These are phyloP conservation scores for Xenops minutus DNA, from an alignment of 2,797 vertebrate genomes.

Conservation along the genomic window DNA sequence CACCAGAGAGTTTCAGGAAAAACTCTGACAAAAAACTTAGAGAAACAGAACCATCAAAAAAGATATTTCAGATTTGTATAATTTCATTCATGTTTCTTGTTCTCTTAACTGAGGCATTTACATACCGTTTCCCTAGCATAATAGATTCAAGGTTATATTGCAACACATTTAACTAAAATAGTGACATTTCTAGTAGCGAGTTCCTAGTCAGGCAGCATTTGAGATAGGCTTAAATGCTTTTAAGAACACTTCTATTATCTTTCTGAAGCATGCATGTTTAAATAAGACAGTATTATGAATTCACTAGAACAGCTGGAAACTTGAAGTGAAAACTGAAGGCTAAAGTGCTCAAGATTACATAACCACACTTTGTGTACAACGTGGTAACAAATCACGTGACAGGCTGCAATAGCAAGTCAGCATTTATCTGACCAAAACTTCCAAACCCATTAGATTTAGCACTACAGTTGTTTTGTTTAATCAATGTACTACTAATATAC, in stretches of 20 bases:
- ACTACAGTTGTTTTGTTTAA: background rate
- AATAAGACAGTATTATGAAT: background rate
- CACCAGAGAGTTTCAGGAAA: background rate
- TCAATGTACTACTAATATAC: background rate
- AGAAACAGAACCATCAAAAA: background rate
- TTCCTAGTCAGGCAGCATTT: background rate
- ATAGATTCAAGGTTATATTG: constrained; percentile 8
- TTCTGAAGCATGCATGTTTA: background rate
- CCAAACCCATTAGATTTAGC: background rate
- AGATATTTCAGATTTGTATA: background rate
- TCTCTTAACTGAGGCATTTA: background rate
- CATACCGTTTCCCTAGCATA: background rate
- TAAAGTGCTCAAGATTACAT: background rate
- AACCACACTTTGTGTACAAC: background rate
- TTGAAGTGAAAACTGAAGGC: background rate
- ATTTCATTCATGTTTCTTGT: background rate
- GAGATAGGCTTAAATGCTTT: background rate
- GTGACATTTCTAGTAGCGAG: background rate
- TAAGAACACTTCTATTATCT: background rate
- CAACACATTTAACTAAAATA: background rate
- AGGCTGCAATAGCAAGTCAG: background rate
- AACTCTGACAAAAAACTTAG: background rate
- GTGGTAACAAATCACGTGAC: background rate
- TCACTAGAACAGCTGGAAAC: background rate
- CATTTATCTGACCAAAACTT: background rate